phyloP scores from a whole-genome alignment of 2,113 vertebrate genomes.

The Neolamprologus cancellatus region DNA sequence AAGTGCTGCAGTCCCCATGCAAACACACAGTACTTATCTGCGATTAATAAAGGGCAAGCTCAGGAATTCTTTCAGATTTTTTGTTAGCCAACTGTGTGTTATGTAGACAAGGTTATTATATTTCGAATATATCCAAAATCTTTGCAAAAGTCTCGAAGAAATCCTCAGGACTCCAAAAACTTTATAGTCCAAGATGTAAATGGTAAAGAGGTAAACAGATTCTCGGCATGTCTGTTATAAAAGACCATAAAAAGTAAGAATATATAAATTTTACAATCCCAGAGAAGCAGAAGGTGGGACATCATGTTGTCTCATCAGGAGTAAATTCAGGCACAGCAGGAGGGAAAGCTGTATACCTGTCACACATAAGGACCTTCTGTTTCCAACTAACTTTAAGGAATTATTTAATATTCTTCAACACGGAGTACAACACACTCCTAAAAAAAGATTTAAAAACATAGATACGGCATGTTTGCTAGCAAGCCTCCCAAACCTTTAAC shows the following conservation, averaged over 20 bases:
- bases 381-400: background rate
- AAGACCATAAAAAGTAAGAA: background rate
- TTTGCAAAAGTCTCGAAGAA: background rate
- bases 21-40: background rate
- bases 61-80: background rate
- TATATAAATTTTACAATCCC: background rate
- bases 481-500: fast-evolving
- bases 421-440: background rate
- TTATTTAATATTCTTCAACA: background rate
- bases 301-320: background rate
- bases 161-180: background rate
- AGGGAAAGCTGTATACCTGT: background rate
- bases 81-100: background rate
- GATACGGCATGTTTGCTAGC: background rate
- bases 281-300: background rate
- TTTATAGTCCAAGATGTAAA: background rate
- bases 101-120: background rate
- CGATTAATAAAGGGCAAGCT: background rate
- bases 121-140: background rate
- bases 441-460: background rate
- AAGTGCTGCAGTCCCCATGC: background rate
- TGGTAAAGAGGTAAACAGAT: background rate
- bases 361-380: background rate
- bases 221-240: background rate
- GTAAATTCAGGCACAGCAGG: background rate